Evolutionary conservation across 2,888 invertebrate genomes (phyloP).

Genomic region (Scaptomyza reducta): DNA sequence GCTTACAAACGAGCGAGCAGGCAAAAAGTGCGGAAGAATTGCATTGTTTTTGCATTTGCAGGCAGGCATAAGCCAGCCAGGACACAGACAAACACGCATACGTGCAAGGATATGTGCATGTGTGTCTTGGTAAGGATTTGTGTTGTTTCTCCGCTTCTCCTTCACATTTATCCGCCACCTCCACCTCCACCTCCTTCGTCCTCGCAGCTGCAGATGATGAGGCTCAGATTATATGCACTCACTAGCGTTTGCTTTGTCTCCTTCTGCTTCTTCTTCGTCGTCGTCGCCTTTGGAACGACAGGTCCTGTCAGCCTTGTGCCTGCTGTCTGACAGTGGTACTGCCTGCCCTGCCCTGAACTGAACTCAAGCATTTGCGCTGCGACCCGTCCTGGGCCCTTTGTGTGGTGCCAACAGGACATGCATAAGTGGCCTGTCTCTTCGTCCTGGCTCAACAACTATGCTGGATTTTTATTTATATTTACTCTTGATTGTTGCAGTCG

Average conservation of each 20-base stretch:
- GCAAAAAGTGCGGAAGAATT: conserved; percentile 78
- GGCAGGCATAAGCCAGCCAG: conserved; percentile 44
- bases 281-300: conserved; percentile 49
- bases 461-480: conserved; percentile 76
- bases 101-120: conserved; percentile 50
- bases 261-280: conserved; percentile 46
- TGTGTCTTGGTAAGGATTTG: conserved; percentile 69
- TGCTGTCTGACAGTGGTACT: conserved; percentile 16
- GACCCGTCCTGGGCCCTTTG: conserved; percentile 38
- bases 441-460: conserved; percentile 49
- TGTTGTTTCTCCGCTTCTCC: conserved; percentile 20
- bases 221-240: conserved; percentile 78
- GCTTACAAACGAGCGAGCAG: conserved; percentile 78
- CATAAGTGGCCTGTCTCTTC: conserved; percentile 76
- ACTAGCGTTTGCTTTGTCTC: conserved; percentile 62
- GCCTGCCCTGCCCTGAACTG: conserved; percentile 1
- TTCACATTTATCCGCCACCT: neutral
- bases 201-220: conserved; percentile 52
- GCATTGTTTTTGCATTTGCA: conserved; percentile 60
- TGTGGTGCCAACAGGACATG: conserved; percentile 72
- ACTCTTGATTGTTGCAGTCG: conserved; percentile 71
- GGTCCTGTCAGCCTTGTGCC: conserved; percentile 45
- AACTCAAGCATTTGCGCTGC: conserved; percentile 9
- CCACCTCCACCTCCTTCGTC: conserved; percentile 7
- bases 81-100: conserved; percentile 46